These are phyloP conservation scores for Mola mola DNA, from an alignment of 2,113 vertebrate species.

Conservation along the genomic window DNA sequence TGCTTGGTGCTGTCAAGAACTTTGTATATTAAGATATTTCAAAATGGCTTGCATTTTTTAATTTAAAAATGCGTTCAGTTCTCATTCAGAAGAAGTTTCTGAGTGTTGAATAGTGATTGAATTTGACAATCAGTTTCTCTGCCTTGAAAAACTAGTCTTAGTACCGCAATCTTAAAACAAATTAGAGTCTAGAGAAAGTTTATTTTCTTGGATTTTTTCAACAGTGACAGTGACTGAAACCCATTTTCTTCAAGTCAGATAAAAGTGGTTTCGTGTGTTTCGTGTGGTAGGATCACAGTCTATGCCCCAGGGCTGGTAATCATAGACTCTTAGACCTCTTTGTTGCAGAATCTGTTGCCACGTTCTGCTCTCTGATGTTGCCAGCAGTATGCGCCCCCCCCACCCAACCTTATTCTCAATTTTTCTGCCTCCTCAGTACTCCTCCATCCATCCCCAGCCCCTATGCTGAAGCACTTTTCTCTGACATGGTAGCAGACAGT, in stretches of 20 bases:
- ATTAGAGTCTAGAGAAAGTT: slow-evolving; percentile 49
- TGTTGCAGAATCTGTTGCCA: not conserved
- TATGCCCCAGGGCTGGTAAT: slow-evolving; percentile 42
- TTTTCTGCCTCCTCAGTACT: slow-evolving; percentile 13
- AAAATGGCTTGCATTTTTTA: slow-evolving; percentile 54
- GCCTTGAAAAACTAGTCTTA: slow-evolving; percentile 32
- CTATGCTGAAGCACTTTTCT: slow-evolving; percentile 28
- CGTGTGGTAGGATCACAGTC: slow-evolving; percentile 25
- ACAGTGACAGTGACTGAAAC: slow-evolving; percentile 42
- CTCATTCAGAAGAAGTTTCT: not conserved
- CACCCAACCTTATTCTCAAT: slow-evolving; percentile 15
- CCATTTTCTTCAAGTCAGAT: slow-evolving; percentile 45
- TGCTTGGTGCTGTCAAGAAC: slow-evolving; percentile 66
- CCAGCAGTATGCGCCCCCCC: not conserved
- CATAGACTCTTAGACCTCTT: slow-evolving; percentile 44
- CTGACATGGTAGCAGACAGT: slow-evolving; percentile 42
- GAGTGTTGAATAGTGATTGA: slow-evolving; percentile 56
- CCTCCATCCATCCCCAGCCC: slow-evolving; percentile 29
- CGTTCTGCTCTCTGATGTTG: no score
- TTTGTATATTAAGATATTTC: slow-evolving; percentile 62
- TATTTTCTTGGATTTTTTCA: slow-evolving; percentile 4
- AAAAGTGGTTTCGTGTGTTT: slow-evolving; percentile 33
- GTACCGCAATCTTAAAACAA: slow-evolving; percentile 45
- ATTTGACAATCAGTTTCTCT: slow-evolving; percentile 56
- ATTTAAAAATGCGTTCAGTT: slow-evolving; percentile 28